A percentile compares a stretch with the other conserved stretches of the same genome.
Evolutionary conservation across 1,140 invertebrate genomes (phyloP).

Genomic region (Notospermus geniculatus): DNA sequence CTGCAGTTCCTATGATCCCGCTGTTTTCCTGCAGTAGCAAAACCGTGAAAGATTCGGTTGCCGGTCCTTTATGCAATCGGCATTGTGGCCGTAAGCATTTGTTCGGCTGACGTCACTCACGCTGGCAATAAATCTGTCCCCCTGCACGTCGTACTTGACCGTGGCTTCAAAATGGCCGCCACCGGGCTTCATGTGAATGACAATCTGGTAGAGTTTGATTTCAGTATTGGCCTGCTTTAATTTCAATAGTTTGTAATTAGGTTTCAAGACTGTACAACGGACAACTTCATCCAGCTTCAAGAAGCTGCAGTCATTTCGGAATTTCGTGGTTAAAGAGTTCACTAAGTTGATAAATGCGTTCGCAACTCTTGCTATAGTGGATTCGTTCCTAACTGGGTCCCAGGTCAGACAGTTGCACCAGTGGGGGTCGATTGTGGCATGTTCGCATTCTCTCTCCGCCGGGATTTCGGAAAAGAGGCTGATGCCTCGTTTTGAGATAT

Average conservation of each 20-base stretch:
- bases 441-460: constrained; percentile 73
- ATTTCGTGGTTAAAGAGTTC: constrained; percentile 65
- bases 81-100: constrained; percentile 78
- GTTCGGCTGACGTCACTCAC: constrained; percentile 79
- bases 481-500: constrained; percentile 61
- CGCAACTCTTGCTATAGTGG: constrained; percentile 57
- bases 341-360: constrained; percentile 64
- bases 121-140: constrained; percentile 65
- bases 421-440: constrained; percentile 87
- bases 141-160: constrained; percentile 64
- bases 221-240: constrained; percentile 62
- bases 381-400: constrained; percentile 59
- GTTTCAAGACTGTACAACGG: constrained; percentile 65
- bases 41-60: constrained; percentile 40
- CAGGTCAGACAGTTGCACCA: constrained; percentile 91
- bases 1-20: no score
- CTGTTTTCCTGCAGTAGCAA: constrained; percentile 39
- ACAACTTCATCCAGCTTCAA: constrained; percentile 22
- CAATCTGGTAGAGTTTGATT: constrained; percentile 51
- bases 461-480: constrained; percentile 65
- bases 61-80: constrained; percentile 67
- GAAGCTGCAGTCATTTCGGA: constrained; percentile 56
- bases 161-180: constrained; percentile 73
- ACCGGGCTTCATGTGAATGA: constrained; percentile 72
- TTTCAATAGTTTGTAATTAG: constrained; percentile 67